phyloP scores from a whole-genome alignment of 30 jellyfish, hydroid and myxozoan genomes.

The Hydra vulgaris region DNA sequence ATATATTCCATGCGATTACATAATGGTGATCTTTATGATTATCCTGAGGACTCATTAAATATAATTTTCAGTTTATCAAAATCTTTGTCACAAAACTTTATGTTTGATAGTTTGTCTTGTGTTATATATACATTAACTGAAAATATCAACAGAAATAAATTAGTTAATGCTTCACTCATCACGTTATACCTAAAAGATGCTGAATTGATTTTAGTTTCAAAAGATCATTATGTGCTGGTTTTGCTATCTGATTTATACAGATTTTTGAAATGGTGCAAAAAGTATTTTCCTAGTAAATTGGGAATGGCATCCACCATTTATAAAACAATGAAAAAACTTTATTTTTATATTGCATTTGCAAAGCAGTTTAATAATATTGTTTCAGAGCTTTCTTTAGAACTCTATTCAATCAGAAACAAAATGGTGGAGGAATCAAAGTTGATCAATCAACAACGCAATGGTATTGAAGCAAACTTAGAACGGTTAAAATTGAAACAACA shows the following conservation, averaged over 20 bases:
- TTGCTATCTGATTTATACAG: constrained; percentile 46
- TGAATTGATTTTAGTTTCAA: constrained; percentile 10
- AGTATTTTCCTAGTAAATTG: neutral
- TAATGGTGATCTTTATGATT: constrained; percentile 64
- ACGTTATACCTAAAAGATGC: constrained; percentile 31
- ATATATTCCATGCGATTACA: constrained; percentile 30
- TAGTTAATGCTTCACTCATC: constrained; percentile 32
- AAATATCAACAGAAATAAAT: constrained; percentile 12
- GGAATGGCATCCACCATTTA: constrained; percentile 12
- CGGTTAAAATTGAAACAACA: constrained; percentile 10
- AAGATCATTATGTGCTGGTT: neutral
- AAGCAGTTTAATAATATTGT: constrained; percentile 2
- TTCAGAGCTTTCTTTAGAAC: neutral
- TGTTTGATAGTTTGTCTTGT: constrained; percentile 19
- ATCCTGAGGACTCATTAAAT: constrained; percentile 36
- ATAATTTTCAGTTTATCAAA: constrained; percentile 33
- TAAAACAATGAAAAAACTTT: constrained; percentile 28
- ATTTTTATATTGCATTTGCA: constrained; percentile 41
- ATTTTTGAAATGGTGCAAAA: constrained; percentile 22
- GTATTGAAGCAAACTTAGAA: constrained; percentile 26
- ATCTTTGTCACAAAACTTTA: constrained; percentile 25
- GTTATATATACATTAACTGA: constrained; percentile 26
- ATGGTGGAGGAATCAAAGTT: constrained; percentile 23
- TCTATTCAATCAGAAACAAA: constrained; percentile 3
- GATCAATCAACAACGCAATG: constrained; percentile 14